Percentiles rank a stretch among this genome's conserved stretches.
These are phyloP conservation scores for Urocolius indicus DNA, from an alignment of 2,113 vertebrate genomes.

Conservation along the genomic window DNA sequence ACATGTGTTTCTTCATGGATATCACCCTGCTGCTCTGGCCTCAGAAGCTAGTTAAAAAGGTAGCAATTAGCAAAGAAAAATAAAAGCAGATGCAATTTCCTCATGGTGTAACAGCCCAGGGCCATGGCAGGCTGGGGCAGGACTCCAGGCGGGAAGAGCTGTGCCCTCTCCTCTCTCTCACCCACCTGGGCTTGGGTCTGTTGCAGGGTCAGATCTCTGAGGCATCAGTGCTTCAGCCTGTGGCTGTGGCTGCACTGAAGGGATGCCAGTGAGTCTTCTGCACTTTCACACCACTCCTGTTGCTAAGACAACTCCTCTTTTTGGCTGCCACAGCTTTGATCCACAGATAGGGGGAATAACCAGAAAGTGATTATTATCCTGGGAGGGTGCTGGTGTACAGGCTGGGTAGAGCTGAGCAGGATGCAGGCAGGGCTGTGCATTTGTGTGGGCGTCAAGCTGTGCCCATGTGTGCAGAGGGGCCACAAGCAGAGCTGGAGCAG, in stretches of 20 bases:
- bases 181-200: not conserved
- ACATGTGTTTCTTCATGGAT: not conserved
- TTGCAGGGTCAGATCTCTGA: not conserved
- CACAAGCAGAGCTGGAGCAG: not conserved
- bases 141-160: not conserved
- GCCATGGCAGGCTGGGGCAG: not conserved
- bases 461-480: not conserved
- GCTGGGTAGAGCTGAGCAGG: not conserved
- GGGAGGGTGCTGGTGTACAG: accelerated
- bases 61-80: not conserved
- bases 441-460: not conserved
- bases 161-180: too few species aligned
- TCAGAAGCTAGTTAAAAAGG: not conserved
- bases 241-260: not conserved
- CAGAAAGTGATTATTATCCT: not conserved
- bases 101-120: not conserved
- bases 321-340: not conserved
- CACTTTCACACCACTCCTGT: not conserved
- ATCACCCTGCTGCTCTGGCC: not conserved
- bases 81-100: not conserved
- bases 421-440: not conserved
- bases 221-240: too few species aligned
- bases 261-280: not conserved
- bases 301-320: not conserved
- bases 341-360: not conserved